Evolutionary conservation across 1,140 invertebrate genomes (phyloP), one percentile per base, ranked within the genome.

Genomic region (Lasioglossum baleicum): DNA sequence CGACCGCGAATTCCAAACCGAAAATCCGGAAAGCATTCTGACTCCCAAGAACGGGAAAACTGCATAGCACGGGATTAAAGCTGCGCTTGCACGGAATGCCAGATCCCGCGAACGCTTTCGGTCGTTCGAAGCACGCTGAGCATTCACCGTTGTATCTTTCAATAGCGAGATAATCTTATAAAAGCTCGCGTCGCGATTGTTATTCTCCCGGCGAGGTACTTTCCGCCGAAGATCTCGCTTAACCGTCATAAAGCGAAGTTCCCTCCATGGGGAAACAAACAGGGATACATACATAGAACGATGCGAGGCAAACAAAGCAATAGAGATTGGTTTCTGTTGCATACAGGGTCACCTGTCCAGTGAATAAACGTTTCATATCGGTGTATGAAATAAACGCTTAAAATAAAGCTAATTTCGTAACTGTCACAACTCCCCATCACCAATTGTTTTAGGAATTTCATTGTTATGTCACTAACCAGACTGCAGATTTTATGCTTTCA

Each of bases 181-280:
- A 70, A 70, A 70, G 31, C 51, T 40, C 17, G 31, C 17, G 15
- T 70, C 26, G 51, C 10, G 51, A 70, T 70, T 40, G 51, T 70
- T 70, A 70, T 40, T 56, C 48, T n/a, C 22, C 48, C 26, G 2
- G n/a, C 68, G 51, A 56, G 20, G 17, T 31, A 4, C 31, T 70
- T 70, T n/a, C 42, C 0, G 17, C 15, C 31, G 40, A 26, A 70
- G 51, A 31, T 69, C 20, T 40, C 44, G 22, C 22, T 13, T 44
- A n/a, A 69, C 31, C 26, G 20, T 5, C 31, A 17, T 58, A 40
- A 70, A 56, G 15, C n/a, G 40, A 40, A n/a, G 31, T 58, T 35
- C 35, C 31, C 17, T 7, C 7, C 31, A 8, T 51, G 11, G 22
- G n/a, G 10, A 17, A 66, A 22, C 40, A 66, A 66, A 66, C 64